These are phyloP conservation scores for Incurvaria masculella DNA, from an alignment of 2,888 invertebrate genomes.

Conservation along the genomic window DNA sequence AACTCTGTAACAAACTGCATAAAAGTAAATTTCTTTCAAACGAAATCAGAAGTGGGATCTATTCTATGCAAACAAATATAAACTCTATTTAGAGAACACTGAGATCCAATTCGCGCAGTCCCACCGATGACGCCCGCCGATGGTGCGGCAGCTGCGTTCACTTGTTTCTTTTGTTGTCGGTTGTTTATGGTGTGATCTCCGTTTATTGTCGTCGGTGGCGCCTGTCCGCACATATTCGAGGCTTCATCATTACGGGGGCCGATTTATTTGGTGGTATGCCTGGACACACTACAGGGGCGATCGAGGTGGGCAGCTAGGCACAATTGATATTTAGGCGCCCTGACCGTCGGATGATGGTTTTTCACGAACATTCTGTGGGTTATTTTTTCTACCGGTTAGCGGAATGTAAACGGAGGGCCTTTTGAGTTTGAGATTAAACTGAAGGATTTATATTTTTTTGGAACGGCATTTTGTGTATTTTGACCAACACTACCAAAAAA, in stretches of 20 bases:
- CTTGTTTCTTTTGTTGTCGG: neutral
- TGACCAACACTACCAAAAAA: too few relatives aligned
- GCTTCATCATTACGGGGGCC: neutral
- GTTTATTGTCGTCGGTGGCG: neutral
- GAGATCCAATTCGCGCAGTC: too few relatives aligned
- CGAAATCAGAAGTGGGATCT: neutral
- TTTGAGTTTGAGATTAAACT: neutral
- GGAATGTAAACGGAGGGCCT: constrained; percentile 6
- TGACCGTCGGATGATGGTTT: too few relatives aligned
- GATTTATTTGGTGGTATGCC: neutral
- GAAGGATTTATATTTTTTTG: too few relatives aligned
- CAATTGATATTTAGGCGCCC: too few relatives aligned
- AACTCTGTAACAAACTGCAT: too few relatives aligned
- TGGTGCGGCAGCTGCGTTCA: neutral
- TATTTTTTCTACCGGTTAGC: constrained; percentile 9
- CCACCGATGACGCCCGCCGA: too few relatives aligned
- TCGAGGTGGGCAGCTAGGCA: too few relatives aligned
- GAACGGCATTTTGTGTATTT: too few relatives aligned
- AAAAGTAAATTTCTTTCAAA: too few relatives aligned
- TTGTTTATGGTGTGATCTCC: neutral
- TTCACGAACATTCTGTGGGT: constrained; percentile 4
- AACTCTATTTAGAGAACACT: too few relatives aligned
- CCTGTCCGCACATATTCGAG: neutral
- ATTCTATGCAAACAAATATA: neutral
- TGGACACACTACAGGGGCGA: neutral